Base-by-base conservation (phyloP, 2,113 vertebrate genomes). In the Datnioides undecimradiatus region DNA sequence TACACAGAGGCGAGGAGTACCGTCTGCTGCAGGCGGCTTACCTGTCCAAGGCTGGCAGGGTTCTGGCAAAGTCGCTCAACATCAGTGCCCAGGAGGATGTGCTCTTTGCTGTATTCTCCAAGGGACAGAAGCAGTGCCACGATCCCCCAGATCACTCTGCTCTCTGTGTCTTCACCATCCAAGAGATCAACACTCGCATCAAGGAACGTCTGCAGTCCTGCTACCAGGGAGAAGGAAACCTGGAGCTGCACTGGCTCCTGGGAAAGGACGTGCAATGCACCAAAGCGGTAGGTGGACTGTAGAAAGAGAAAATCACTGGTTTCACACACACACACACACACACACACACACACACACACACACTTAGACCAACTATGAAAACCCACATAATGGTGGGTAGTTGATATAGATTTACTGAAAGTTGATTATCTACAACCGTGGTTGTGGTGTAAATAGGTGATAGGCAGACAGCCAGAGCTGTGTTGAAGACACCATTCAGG, bases 191-290 rank as follows among this genome's bases (percentile, higher is more conserved):
- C 21, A 62, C 90, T 0, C 96, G 95, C 85, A 98, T 99, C 89
- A 98, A 97, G 90, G 97, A 99, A 79, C 94, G 98, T 11, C 95
- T 99, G 78, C 96, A 96, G 91, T 98, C 97, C 66, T 99, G 98
- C 93, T 99, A 99, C 90, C 98, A 98, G 85, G 98, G 98, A 0
- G 97, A 98, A 71, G 98, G 98, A 54, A 96, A 99, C 90, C 91
- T 99, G 93, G 97, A 99, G 89, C 96, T 99, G 85, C 98, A 97
- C 94, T 99, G 98, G 98, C 95, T 99, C 82, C 94, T 99, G 87
- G 97, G 97, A 57, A 99, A 99, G 57, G 97, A 98, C 0, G 97
- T 99, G 7, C 97, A 97, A 88, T 99, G 98, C 91, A 99, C 97
- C 59, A 97, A 98, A 84, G 98, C 98, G 94, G 98, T 99, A 95